Evolutionary conservation across 2,888 invertebrate genomes (phyloP).

Genomic region (Nemotelus pantherinus): DNA sequence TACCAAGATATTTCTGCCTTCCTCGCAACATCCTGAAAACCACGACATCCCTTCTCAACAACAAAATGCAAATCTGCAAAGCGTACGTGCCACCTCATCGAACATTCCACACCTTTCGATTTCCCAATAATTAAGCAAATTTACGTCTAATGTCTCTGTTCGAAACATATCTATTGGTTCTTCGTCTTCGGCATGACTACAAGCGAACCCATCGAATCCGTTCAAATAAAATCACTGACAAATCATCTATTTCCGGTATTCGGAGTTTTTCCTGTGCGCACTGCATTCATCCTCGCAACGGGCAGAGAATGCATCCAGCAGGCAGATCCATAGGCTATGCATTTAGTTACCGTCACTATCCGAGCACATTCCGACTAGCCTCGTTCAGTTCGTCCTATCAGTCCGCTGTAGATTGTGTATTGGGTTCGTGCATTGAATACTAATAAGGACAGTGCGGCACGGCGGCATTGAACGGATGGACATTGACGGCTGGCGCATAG

Average conservation of each 20-base stretch:
- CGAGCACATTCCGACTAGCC: too few relatives aligned
- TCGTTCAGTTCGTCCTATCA: constrained; percentile 28
- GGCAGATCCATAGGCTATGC: too few relatives aligned
- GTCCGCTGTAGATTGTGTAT: constrained; percentile 31
- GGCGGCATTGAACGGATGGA: constrained; percentile 5
- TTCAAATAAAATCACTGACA: constrained; percentile 43
- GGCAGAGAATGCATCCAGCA: too few relatives aligned
- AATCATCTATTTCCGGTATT: constrained; percentile 47
- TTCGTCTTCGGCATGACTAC: background rate
- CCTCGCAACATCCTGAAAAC: too few relatives aligned
- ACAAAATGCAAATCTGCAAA: too few relatives aligned
- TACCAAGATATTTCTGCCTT: too few relatives aligned
- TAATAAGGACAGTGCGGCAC: constrained; percentile 21
- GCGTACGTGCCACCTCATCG: too few relatives aligned
- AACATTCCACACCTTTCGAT: constrained; percentile 13
- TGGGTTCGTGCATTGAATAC: constrained; percentile 15
- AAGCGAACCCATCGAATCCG: constrained; percentile 2
- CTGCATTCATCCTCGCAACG: background rate
- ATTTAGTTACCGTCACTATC: too few relatives aligned
- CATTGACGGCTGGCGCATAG: constrained; percentile 30
- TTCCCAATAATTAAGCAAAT: constrained; percentile 26
- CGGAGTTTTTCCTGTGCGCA: constrained; percentile 16
- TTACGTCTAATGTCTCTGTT: constrained; percentile 26
- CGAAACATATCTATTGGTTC: constrained; percentile 24
- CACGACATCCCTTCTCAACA: too few relatives aligned